A percentile compares a stretch with the other conserved stretches of the same genome.
phyloP scores from a whole-genome alignment of 2,888 invertebrate genomes.

The Rutpela maculata region DNA sequence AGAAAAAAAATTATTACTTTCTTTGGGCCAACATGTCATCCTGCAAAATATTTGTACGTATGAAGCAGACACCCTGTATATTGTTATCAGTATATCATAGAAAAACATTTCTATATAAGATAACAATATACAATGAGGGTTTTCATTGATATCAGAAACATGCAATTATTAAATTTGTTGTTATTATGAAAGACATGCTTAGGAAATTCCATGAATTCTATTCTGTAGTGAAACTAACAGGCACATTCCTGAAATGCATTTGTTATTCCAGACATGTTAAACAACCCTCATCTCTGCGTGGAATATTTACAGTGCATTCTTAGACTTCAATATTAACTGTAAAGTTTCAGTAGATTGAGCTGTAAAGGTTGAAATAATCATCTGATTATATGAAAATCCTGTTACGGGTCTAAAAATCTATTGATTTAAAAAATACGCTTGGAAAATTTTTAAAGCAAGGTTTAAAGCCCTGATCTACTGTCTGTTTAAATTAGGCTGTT shows the following conservation, averaged over 20 bases:
- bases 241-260: not conserved
- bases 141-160: not conserved
- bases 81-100: too few relatives aligned
- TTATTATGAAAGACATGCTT: not conserved
- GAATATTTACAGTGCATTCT: not conserved
- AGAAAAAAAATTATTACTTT: too few relatives aligned
- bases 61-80: too few relatives aligned
- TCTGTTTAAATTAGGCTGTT: not conserved
- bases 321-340: not conserved
- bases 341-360: not conserved
- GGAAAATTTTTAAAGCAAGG: not conserved
- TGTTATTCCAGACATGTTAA: not conserved
- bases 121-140: not conserved
- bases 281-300: not conserved
- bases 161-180: not conserved
- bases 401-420: not conserved
- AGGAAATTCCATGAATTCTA: not conserved
- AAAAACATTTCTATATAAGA: not conserved
- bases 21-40: too few relatives aligned
- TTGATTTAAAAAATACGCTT: not conserved
- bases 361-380: not conserved
- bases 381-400: not conserved
- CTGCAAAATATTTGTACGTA: too few relatives aligned
- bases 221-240: not conserved
- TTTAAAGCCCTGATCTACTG: not conserved